Percentiles rank a stretch among this genome's conserved stretches.
These are phyloP conservation scores for Stichodactyla mertensii DNA, from an alignment of 64 coral and sea anemone species.

Conservation along the genomic window DNA sequence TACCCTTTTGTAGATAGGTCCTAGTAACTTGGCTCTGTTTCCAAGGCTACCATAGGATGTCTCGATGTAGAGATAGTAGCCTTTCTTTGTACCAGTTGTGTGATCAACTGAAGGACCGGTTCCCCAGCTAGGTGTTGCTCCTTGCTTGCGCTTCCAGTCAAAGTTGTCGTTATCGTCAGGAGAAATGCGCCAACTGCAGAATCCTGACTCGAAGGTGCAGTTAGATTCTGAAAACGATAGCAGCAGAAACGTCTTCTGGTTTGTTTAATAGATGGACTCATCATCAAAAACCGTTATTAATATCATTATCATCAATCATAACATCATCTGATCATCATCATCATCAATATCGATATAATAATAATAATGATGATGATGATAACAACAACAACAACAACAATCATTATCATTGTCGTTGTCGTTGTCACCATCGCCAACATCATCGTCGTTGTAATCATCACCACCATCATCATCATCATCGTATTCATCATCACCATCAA, in stretches of 20 bases:
- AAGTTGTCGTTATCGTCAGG: slow-evolving; percentile 59
- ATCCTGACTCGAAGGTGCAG: slow-evolving; percentile 72
- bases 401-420: not conserved
- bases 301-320: no score
- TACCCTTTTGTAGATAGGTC: slow-evolving; percentile 46
- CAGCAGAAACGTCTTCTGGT: not conserved
- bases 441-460: not conserved
- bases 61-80: slow-evolving; percentile 83
- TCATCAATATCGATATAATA: not conserved
- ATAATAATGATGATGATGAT: not conserved
- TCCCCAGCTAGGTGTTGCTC: slow-evolving; percentile 48
- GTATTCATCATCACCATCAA: no score
- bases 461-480: not conserved
- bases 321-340: not conserved
- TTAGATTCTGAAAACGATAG: slow-evolving; percentile 13
- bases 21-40: slow-evolving; percentile 53
- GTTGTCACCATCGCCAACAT: not conserved
- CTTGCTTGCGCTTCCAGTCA: slow-evolving; percentile 74
- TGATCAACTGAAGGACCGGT: slow-evolving; percentile 78
- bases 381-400: not conserved
- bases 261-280: not conserved
- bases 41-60: slow-evolving; percentile 52
- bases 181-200: slow-evolving; percentile 56
- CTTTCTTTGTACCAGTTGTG: slow-evolving; percentile 68
- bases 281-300: not conserved